Evolutionary conservation across 2,888 invertebrate species (phyloP).

Genomic region (Choristoneura rosaceana): DNA sequence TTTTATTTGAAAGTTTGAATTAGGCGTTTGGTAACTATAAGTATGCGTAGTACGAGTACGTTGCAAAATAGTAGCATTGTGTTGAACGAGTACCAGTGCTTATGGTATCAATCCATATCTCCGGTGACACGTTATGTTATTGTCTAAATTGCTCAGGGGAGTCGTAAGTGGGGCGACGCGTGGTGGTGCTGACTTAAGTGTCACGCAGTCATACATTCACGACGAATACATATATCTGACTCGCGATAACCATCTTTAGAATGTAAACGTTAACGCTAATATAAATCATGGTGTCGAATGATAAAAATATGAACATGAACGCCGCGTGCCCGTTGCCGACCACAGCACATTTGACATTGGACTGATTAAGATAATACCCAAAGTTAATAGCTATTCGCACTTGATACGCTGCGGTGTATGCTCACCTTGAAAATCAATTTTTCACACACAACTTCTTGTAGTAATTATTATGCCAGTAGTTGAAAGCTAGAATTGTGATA

Average conservation of each 20-base stretch:
- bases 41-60: conserved; percentile 41
- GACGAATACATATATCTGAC: conserved; percentile 43
- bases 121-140: conserved; percentile 52
- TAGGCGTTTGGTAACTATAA: conserved; percentile 38
- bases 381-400: conserved; percentile 40
- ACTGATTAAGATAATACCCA: conserved; percentile 45
- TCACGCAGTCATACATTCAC: conserved; percentile 44
- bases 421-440: conserved; percentile 47
- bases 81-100: conserved; percentile 43
- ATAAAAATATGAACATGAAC: conserved; percentile 25
- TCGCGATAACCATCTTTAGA: conserved; percentile 49
- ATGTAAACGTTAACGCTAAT: conserved; percentile 48
- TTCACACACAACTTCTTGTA: conserved; percentile 43
- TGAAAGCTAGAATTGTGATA: conserved; percentile 4
- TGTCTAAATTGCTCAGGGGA: conserved; percentile 47
- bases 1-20: conserved; percentile 42
- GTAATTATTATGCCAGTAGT: conserved; percentile 27
- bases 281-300: conserved; percentile 49
- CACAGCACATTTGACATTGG: conserved; percentile 46
- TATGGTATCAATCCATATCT: conserved; percentile 43
- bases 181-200: conserved; percentile 48
- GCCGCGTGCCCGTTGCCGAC: conserved; percentile 34
- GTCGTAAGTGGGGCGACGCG: conserved; percentile 47
- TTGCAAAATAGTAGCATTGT: conserved; percentile 50
- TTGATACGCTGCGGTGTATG: conserved; percentile 42